These are phyloP conservation scores for Neoascia interrupta DNA, from an alignment of 2,888 invertebrate species.

Conservation along the genomic window DNA sequence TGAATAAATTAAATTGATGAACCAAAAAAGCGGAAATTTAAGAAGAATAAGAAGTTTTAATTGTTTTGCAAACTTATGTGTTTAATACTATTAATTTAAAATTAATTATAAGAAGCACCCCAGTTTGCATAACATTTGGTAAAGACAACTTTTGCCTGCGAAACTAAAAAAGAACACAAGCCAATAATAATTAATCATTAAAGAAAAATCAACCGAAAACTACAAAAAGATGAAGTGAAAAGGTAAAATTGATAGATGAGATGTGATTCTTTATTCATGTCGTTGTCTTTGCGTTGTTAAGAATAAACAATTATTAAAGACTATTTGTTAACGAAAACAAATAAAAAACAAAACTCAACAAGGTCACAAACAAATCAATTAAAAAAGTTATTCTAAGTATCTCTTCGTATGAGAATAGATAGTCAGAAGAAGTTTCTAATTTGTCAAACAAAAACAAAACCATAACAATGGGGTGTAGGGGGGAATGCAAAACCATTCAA, in stretches of 20 bases:
- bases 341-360: conserved; percentile 33
- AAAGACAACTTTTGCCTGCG: no score
- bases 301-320: conserved; percentile 38
- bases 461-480: background rate
- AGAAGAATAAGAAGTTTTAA: background rate
- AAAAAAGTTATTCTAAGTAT: conserved; percentile 31
- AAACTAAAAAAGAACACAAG: background rate
- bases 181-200: background rate
- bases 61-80: no score
- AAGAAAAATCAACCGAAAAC: background rate
- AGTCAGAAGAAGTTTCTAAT: conserved; percentile 42
- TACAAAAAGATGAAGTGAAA: conserved; percentile 9
- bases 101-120: no score
- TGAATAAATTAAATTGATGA: conserved; percentile 23
- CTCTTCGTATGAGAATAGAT: conserved; percentile 2
- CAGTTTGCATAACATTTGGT: no score
- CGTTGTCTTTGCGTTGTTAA: background rate
- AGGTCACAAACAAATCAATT: background rate
- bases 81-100: no score
- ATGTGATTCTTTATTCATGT: conserved; percentile 35
- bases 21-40: conserved; percentile 32
- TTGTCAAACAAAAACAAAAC: conserved; percentile 15
- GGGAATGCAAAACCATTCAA: no score
- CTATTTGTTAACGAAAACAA: conserved; percentile 56
- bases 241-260: conserved; percentile 15